A percentile compares a stretch with the other conserved stretches of the same genome.
Conservation (phyloP, 2,113 vertebrate genomes). For the Kryptolebias marmoratus region DNA sequence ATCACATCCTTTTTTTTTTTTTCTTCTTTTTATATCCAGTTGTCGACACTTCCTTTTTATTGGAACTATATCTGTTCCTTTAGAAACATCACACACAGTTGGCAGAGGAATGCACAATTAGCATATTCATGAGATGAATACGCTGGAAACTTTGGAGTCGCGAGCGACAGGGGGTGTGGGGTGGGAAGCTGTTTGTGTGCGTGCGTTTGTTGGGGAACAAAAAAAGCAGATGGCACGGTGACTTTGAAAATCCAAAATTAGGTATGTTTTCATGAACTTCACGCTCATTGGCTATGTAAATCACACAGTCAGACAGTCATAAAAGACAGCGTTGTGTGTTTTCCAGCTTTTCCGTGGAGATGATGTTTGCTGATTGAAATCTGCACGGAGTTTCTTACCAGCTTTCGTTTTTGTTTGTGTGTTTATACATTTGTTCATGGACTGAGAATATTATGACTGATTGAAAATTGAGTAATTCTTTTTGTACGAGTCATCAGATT, state of each 20-base stretch:
- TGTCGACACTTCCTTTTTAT: conserved; percentile 73
- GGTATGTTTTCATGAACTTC: conserved; percentile 75
- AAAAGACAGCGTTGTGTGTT: conserved; percentile 69
- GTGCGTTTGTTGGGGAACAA: conserved; percentile 61
- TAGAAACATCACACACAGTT: conserved; percentile 70
- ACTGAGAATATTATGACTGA: background rate
- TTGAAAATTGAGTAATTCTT: background rate
- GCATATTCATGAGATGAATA: conserved; percentile 79
- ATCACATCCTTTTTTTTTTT: conserved; percentile 55
- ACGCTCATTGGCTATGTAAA: conserved; percentile 77
- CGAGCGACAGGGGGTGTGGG: conserved; percentile 54
- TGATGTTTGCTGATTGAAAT: conserved; percentile 60
- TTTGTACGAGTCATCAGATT: background rate
- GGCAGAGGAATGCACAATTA: conserved; percentile 71
- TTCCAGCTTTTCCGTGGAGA: conserved; percentile 49
- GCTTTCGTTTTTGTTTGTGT: conserved; percentile 16
- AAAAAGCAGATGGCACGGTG: conserved; percentile 77
- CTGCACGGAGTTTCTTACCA: conserved; percentile 39
- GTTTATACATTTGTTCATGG: background rate
- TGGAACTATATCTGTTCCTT: conserved; percentile 74
- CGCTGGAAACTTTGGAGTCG: conserved; percentile 72
- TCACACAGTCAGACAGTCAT: conserved; percentile 64
- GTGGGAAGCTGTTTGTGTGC: conserved; percentile 23
- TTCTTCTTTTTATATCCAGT: conserved; percentile 69
- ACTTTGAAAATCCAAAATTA: conserved; percentile 80